Conservation (phyloP, 1,140 invertebrate genomes). For the Hyles vespertilio region DNA sequence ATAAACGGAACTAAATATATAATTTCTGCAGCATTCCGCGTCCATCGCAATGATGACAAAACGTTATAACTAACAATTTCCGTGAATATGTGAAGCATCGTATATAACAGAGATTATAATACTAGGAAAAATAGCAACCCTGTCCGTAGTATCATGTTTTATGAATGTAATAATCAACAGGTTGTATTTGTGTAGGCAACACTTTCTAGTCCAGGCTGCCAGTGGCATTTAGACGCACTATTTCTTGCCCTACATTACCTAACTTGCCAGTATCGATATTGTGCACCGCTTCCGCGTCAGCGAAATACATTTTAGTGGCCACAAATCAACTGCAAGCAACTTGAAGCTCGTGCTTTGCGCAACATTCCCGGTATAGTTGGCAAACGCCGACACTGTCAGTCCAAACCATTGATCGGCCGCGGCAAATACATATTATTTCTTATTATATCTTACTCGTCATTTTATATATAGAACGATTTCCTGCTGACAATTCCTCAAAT, state of each 20-base stretch:
- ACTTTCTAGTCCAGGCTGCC: background rate
- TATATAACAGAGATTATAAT: too few relatives aligned
- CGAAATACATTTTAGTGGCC: conserved; percentile 21
- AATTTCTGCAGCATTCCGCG: too few relatives aligned
- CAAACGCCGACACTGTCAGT: conserved; percentile 12
- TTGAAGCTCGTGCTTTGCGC: conserved; percentile 18
- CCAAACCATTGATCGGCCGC: background rate
- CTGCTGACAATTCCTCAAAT: too few relatives aligned
- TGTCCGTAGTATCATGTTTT: too few relatives aligned
- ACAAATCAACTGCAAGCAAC: conserved; percentile 15
- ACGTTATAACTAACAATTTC: too few relatives aligned
- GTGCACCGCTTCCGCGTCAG: conserved; percentile 19
- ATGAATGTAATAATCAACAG: background rate
- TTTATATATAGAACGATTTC: too few relatives aligned
- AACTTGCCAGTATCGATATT: conserved; percentile 16
- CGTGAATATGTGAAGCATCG: too few relatives aligned
- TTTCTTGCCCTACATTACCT: conserved; percentile 23
- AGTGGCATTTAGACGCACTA: conserved; percentile 20
- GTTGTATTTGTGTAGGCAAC: conserved; percentile 4
- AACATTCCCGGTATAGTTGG: conserved; percentile 12
- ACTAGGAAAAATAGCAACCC: too few relatives aligned
- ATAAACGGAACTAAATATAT: too few relatives aligned
- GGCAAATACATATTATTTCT: background rate
- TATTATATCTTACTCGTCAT: too few relatives aligned
- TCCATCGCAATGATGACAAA: too few relatives aligned